Percentiles rank a stretch among this genome's conserved stretches.
These are phyloP conservation scores for Dendroctonus ponderosae DNA, from an alignment of 1,140 invertebrate genomes.

Conservation along the genomic window DNA sequence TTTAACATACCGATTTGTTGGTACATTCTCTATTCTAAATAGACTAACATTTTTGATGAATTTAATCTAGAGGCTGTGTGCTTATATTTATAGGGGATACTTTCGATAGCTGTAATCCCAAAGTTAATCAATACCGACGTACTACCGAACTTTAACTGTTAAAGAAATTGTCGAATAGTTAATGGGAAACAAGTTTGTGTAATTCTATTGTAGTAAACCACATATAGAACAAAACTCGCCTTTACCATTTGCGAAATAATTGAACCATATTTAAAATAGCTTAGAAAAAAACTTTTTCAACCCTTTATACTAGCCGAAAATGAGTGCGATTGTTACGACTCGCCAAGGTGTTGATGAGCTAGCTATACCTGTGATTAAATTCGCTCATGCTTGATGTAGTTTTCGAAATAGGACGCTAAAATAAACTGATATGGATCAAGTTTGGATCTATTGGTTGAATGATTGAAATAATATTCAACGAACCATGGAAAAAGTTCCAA, in stretches of 20 bases:
- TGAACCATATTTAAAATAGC: not conserved
- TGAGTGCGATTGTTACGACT: not conserved
- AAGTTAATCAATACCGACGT: not conserved
- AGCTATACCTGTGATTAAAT: slow-evolving; percentile 22
- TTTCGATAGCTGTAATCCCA: not conserved
- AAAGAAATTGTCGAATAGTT: not conserved
- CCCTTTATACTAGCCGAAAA: slow-evolving; percentile 2
- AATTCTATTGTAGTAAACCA: too few species aligned
- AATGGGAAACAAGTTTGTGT: too few species aligned
- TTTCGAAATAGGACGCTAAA: not conserved
- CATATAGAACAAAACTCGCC: not conserved
- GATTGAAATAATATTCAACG: not conserved
- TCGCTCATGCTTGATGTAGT: slow-evolving; percentile 10
- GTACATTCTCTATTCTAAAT: not conserved
- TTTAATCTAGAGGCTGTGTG: slow-evolving; percentile 16
- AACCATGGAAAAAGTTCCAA: not conserved
- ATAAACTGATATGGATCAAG: not conserved
- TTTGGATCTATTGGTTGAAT: not conserved
- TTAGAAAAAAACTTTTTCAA: not conserved
- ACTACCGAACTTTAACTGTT: not conserved
- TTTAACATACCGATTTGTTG: too few species aligned
- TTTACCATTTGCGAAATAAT: not conserved
- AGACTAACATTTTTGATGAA: slow-evolving; percentile 12
- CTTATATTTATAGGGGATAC: not conserved
- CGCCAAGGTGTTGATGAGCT: slow-evolving; percentile 17